Conservation (phyloP, 2,797 vertebrate species). For the Syngnathus acus region DNA sequence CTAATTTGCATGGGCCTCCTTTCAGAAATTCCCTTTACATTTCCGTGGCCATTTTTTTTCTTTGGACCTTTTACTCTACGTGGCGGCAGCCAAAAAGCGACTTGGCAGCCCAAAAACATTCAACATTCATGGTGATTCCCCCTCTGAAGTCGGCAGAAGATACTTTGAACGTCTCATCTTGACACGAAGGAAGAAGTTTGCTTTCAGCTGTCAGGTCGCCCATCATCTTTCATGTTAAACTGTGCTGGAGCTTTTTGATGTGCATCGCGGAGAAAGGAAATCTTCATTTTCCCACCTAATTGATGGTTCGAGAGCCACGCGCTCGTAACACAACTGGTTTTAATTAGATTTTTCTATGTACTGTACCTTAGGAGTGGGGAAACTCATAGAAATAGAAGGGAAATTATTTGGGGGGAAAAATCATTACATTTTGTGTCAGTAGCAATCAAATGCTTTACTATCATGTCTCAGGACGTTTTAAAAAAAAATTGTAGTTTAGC, state of each 20-base stretch:
- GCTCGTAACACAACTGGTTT: background rate
- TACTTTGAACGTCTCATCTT: slow-evolving; percentile 51
- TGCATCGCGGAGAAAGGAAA: background rate
- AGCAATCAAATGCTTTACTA: background rate
- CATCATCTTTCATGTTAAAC: background rate
- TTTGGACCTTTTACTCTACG: background rate
- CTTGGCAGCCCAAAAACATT: slow-evolving; percentile 50
- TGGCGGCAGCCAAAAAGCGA: slow-evolving; percentile 4
- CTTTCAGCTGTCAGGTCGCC: background rate
- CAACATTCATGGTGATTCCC: slow-evolving; percentile 51
- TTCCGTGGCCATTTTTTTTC: background rate
- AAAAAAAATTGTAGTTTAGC: background rate
- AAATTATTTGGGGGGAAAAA: too few relatives aligned
- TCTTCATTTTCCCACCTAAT: background rate
- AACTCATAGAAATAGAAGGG: too few relatives aligned
- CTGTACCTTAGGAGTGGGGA: too few relatives aligned
- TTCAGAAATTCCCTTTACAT: slow-evolving; percentile 5
- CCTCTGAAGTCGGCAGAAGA: slow-evolving; percentile 46
- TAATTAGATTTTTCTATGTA: background rate
- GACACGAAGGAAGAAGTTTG: background rate
- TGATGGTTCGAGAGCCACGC: background rate
- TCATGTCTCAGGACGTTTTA: too few relatives aligned
- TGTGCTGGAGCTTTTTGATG: background rate
- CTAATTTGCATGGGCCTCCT: background rate
- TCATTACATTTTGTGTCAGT: too few relatives aligned